Conservation (phyloP, 2,888 invertebrate genomes). For the Drosophila ezoana region DNA sequence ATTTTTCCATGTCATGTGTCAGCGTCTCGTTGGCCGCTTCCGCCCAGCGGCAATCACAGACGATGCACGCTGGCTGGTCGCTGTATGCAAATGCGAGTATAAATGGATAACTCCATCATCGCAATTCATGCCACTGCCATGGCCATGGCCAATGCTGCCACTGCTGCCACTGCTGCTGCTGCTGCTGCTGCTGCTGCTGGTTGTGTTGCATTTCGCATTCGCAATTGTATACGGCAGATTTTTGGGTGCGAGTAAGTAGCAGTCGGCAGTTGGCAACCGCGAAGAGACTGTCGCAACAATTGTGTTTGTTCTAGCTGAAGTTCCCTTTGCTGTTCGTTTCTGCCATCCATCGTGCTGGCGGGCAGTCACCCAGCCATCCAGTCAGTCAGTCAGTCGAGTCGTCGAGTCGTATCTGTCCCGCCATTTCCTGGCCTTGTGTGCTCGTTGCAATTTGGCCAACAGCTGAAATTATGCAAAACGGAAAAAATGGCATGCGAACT, state of each 20-base stretch:
- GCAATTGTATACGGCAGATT: slow-evolving; percentile 39
- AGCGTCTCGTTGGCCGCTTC: slow-evolving; percentile 73
- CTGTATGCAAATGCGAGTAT: slow-evolving; percentile 77
- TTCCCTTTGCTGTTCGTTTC: slow-evolving; percentile 11
- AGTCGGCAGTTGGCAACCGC: slow-evolving; percentile 54
- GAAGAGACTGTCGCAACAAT: slow-evolving; percentile 72
- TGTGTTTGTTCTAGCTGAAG: slow-evolving; percentile 63
- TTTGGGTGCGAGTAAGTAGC: slow-evolving; percentile 36
- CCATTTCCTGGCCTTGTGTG: slow-evolving; percentile 44
- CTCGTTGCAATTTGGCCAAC: slow-evolving; percentile 74
- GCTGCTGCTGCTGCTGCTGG: slow-evolving; percentile 17
- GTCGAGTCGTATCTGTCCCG: slow-evolving; percentile 33
- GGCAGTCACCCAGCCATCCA: slow-evolving; percentile 5
- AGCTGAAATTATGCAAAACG: slow-evolving; percentile 79
- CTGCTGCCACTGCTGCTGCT: slow-evolving; percentile 50
- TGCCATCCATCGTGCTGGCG: slow-evolving; percentile 10
- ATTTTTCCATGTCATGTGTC: slow-evolving; percentile 82
- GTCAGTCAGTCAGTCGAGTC: neutral
- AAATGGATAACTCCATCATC: slow-evolving; percentile 82
- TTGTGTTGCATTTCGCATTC: slow-evolving; percentile 28
- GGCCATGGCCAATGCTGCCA: slow-evolving; percentile 28
- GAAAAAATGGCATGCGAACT: slow-evolving; percentile 81
- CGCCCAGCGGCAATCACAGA: slow-evolving; percentile 77
- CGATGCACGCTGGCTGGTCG: slow-evolving; percentile 58
- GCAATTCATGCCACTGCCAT: slow-evolving; percentile 70